Evolutionary conservation across 1,140 invertebrate genomes (phyloP).

Genomic region (Paracyclopina nana): DNA sequence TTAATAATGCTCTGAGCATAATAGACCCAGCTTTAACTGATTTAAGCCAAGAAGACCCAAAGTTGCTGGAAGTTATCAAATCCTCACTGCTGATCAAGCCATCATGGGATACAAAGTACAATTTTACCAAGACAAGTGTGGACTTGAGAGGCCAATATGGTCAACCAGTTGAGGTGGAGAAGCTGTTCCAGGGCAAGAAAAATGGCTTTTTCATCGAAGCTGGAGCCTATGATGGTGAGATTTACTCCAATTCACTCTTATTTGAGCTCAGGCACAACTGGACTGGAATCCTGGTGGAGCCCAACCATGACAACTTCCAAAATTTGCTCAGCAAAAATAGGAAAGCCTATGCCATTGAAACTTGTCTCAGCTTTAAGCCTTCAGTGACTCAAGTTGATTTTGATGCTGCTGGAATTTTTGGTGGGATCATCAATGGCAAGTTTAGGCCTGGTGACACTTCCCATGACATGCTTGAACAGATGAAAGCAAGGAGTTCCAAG

Average conservation of each 20-base stretch:
- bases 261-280: slow-evolving; percentile 19
- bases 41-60: neutral
- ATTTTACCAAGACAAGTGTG: neutral
- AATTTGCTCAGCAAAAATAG: slow-evolving; percentile 17
- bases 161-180: neutral
- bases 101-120: neutral
- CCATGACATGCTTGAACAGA: no score
- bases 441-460: no score
- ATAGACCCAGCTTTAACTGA: neutral
- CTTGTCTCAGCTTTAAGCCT: slow-evolving; percentile 18
- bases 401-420: slow-evolving; percentile 30
- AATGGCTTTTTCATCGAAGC: slow-evolving; percentile 22
- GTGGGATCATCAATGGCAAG: no score
- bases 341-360: slow-evolving; percentile 18
- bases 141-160: neutral
- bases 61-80: neutral
- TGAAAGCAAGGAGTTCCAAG: no score
- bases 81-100: neutral
- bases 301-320: slow-evolving; percentile 15
- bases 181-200: neutral
- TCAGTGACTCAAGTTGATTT: slow-evolving; percentile 21
- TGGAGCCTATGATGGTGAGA: slow-evolving; percentile 21
- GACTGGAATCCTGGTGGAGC: slow-evolving; percentile 21
- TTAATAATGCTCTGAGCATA: no score
- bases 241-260: slow-evolving; percentile 20